Conservation (phyloP, 1,140 invertebrate genomes). For the Lepidurus couesii region DNA sequence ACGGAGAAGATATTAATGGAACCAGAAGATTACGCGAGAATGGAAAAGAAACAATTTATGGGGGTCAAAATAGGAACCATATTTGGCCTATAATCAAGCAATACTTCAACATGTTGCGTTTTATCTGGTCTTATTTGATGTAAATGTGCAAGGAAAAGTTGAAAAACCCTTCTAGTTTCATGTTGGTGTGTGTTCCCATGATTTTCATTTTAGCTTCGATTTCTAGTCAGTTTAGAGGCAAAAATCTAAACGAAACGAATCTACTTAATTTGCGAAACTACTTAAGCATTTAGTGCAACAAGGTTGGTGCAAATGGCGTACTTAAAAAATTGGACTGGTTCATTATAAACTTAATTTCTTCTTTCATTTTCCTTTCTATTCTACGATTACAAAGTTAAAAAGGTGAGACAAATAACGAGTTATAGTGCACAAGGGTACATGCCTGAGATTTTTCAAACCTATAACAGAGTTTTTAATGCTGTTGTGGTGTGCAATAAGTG, state of each 20-base stretch:
- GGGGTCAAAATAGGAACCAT: not conserved
- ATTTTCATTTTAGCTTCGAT: not conserved
- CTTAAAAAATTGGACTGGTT: not conserved
- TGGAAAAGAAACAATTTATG: not conserved
- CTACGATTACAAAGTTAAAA: not conserved
- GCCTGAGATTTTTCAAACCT: conserved; percentile 1
- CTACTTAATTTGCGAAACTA: not conserved
- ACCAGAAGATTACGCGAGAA: not conserved
- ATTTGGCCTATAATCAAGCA: conserved; percentile 7
- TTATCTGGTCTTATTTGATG: conserved; percentile 1
- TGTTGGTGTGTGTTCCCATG: not conserved
- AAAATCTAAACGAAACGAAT: not conserved
- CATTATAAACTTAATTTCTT: not conserved
- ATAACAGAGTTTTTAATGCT: conserved; percentile 9
- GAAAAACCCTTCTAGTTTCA: not conserved
- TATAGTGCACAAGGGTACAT: conserved; percentile 1
- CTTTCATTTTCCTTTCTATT: not conserved
- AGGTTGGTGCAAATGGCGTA: not conserved
- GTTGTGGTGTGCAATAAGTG: conserved; percentile 17
- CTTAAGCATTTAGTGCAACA: not conserved
- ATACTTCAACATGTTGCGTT: conserved; percentile 8
- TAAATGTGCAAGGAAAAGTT: not conserved
- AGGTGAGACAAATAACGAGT: not conserved
- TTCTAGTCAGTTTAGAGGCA: not conserved
- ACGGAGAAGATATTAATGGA: not conserved